Percentiles rank a stretch among this genome's conserved stretches.
These are phyloP conservation scores for Strigamia transsilvanica DNA, from an alignment of 2,888 invertebrate genomes.

Conservation along the genomic window DNA sequence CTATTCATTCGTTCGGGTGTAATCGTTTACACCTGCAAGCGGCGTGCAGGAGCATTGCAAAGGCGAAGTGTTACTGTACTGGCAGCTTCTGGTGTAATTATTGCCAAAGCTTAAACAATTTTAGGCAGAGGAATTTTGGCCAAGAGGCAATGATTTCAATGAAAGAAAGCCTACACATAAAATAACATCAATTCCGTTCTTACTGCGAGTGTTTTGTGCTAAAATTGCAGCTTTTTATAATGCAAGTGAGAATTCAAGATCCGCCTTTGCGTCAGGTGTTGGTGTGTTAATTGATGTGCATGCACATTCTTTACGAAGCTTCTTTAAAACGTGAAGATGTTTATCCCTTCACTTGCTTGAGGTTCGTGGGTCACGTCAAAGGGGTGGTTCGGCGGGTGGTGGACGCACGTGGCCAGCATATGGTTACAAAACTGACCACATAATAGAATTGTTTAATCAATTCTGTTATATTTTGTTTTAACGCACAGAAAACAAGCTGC, in stretches of 20 bases:
- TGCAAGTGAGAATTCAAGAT: neutral
- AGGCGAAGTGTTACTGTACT: neutral
- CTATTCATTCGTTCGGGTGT: neutral
- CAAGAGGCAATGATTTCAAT: neutral
- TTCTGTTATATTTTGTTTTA: too few relatives aligned
- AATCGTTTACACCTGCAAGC: neutral
- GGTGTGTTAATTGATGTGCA: neutral
- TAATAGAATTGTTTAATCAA: too few relatives aligned
- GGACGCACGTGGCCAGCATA: neutral
- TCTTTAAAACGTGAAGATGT: neutral
- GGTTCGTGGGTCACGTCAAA: slow-evolving; percentile 6
- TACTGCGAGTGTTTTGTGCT: neutral
- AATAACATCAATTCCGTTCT: neutral
- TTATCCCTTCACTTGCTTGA: neutral
- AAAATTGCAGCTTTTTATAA: too few relatives aligned
- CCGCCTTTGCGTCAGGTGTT: neutral
- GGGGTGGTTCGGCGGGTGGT: neutral
- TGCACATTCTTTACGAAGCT: neutral
- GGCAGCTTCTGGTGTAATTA: slow-evolving; percentile 3
- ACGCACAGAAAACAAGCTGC: too few relatives aligned
- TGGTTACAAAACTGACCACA: neutral
- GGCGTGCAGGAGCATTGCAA: slow-evolving; percentile 1
- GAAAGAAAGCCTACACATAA: neutral
- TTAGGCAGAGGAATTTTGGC: neutral
- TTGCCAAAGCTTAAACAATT: neutral